phyloP scores from a whole-genome alignment of 2,888 invertebrate species.

The Drosophila meridiana region DNA sequence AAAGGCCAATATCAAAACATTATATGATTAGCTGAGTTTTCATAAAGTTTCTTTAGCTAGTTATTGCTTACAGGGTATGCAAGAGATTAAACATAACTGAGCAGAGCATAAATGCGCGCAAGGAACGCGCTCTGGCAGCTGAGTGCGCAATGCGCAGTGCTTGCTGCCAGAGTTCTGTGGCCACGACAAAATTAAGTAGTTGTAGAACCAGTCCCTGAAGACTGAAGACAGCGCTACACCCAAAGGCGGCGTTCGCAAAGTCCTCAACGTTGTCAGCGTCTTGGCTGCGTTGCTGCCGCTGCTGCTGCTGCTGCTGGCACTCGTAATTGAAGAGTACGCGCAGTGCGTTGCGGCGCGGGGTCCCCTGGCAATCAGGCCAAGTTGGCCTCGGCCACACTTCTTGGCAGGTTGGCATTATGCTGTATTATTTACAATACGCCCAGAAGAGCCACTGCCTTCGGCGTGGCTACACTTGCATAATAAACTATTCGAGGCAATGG shows the following conservation, averaged over 20 bases:
- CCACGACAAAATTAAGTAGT: constrained; percentile 74
- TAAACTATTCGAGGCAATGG: constrained; percentile 72
- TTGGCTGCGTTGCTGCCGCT: constrained; percentile 15
- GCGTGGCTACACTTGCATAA: constrained; percentile 58
- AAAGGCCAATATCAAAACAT: background rate
- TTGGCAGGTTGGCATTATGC: constrained; percentile 67
- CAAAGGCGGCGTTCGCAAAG: constrained; percentile 45
- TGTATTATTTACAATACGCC: constrained; percentile 74
- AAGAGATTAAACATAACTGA: constrained; percentile 45
- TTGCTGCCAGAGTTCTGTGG: constrained; percentile 17
- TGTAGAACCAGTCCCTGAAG: constrained; percentile 73
- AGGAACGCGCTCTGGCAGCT: constrained; percentile 42
- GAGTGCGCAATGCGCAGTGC: constrained; percentile 29
- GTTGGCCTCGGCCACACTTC: constrained; percentile 52
- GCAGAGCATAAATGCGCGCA: constrained; percentile 62
- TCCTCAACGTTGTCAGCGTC: constrained; percentile 35
- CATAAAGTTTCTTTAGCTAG: background rate
- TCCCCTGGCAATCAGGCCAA: constrained; percentile 61
- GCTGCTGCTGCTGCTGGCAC: constrained; percentile 36
- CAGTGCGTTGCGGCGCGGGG: constrained; percentile 30
- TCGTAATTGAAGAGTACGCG: constrained; percentile 74
- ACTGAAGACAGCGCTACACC: constrained; percentile 53
- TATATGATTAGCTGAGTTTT: too few relatives aligned
- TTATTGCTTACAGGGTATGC: constrained; percentile 23
- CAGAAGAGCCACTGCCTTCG: constrained; percentile 22